phyloP scores from a whole-genome alignment of 1,140 invertebrate genomes.

The Danaus plexippus region DNA sequence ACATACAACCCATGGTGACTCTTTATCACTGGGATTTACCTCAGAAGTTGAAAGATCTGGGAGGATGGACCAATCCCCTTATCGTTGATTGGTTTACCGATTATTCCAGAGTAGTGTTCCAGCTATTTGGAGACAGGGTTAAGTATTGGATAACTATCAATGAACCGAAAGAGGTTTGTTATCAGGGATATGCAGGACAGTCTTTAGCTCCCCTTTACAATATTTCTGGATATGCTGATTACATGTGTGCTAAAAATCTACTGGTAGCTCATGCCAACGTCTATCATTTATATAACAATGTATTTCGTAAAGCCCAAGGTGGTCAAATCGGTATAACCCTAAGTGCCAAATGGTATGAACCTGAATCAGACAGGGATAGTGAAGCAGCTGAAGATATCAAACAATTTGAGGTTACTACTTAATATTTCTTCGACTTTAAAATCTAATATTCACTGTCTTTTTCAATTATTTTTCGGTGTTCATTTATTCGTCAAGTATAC shows the following conservation, averaged over 20 bases:
- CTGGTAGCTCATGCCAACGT: slow-evolving; percentile 51
- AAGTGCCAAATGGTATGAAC: slow-evolving; percentile 62
- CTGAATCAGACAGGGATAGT: slow-evolving; percentile 56
- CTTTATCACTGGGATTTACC: slow-evolving; percentile 80
- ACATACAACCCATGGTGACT: slow-evolving; percentile 74
- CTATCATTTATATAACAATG: slow-evolving; percentile 74
- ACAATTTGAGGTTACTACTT: slow-evolving; percentile 53
- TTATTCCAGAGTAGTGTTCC: slow-evolving; percentile 73
- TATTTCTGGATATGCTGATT: slow-evolving; percentile 68
- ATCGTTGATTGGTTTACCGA: slow-evolving; percentile 76
- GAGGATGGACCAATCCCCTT: slow-evolving; percentile 76
- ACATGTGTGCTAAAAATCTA: slow-evolving; percentile 56
- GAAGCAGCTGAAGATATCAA: slow-evolving; percentile 64
- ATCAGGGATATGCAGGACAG: slow-evolving; percentile 71
- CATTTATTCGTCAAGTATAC: neutral
- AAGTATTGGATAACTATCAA: slow-evolving; percentile 81
- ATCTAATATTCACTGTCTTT: neutral
- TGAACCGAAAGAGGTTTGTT: slow-evolving; percentile 75
- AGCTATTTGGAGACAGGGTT: slow-evolving; percentile 75
- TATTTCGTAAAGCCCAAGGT: slow-evolving; percentile 35
- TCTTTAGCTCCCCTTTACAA: slow-evolving; percentile 66
- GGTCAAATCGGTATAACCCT: slow-evolving; percentile 71
- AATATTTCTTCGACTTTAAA: neutral
- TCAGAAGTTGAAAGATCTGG: slow-evolving; percentile 73
- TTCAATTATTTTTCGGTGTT: neutral